Percentiles rank a stretch among this genome's conserved stretches.
These are phyloP conservation scores for Harlomillsia oculata DNA, from an alignment of 1,140 invertebrate genomes.

Conservation along the genomic window DNA sequence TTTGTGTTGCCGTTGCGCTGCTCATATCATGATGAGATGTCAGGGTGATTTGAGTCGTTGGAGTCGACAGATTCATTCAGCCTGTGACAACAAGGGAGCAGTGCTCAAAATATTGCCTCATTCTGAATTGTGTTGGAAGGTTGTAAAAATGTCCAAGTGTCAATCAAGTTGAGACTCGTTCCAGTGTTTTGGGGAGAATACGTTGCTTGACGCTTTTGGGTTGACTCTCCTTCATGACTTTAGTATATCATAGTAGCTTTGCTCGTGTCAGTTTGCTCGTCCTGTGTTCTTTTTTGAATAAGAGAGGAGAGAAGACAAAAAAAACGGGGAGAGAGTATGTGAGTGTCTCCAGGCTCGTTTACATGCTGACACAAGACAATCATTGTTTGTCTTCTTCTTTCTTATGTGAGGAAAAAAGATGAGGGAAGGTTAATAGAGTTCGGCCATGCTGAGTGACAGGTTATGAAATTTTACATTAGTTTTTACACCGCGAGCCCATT, in stretches of 20 bases:
- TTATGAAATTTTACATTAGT: conserved; percentile 28
- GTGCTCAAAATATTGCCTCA: conserved; percentile 8
- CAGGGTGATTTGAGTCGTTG: conserved; percentile 8
- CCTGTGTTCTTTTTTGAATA: too few relatives aligned
- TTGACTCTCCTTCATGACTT: too few relatives aligned
- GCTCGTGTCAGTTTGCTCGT: too few relatives aligned
- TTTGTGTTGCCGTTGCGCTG: too few relatives aligned
- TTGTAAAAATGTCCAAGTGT: conserved; percentile 13
- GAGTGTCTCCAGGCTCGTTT: not conserved
- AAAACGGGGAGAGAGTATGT: not conserved
- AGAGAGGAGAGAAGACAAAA: too few relatives aligned
- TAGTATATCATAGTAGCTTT: too few relatives aligned
- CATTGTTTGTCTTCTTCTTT: too few relatives aligned
- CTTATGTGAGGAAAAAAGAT: conserved; percentile 24
- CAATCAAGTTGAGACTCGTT: too few relatives aligned
- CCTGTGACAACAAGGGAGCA: conserved; percentile 8
- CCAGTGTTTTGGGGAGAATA: too few relatives aligned
- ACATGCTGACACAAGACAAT: conserved; percentile 5
- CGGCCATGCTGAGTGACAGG: conserved; percentile 29
- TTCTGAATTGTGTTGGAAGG: conserved; percentile 6
- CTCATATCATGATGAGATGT: conserved; percentile 15
- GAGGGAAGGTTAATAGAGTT: conserved; percentile 35
- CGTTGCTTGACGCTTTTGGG: too few relatives aligned
- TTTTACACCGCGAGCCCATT: not conserved
- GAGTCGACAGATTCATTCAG: conserved; percentile 6